Conservation (phyloP, 1,140 invertebrate genomes). For the Telenomus remus region DNA sequence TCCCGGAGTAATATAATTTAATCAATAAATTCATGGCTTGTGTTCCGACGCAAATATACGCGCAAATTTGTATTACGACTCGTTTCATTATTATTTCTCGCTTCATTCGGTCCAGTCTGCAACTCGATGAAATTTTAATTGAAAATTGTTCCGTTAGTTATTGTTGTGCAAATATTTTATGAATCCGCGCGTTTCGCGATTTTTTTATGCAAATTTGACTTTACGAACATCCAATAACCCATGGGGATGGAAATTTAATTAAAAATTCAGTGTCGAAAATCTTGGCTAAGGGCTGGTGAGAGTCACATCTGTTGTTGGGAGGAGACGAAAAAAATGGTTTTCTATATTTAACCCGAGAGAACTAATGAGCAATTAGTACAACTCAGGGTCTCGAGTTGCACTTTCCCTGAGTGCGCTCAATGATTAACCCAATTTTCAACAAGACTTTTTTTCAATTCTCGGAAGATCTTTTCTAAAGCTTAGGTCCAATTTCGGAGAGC, state of each 20-base stretch:
- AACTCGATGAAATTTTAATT: slow-evolving; percentile 1
- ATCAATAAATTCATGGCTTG: slow-evolving; percentile 27
- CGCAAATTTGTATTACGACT: slow-evolving; percentile 1
- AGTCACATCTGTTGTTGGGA: slow-evolving; percentile 1
- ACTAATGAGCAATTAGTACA: slow-evolving; percentile 36
- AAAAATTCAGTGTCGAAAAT: no score
- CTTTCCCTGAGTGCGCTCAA: not conserved
- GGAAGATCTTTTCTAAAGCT: no score
- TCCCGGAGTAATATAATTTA: slow-evolving; percentile 25
- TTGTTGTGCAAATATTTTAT: no score
- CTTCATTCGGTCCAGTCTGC: not conserved
- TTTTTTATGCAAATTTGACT: no score
- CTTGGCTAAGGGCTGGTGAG: not conserved
- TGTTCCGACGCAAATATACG: slow-evolving; percentile 1
- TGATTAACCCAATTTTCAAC: slow-evolving; percentile 16
- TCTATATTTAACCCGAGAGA: slow-evolving; percentile 22
- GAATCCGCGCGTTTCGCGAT: no score
- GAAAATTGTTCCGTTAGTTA: not conserved
- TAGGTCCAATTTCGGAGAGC: no score
- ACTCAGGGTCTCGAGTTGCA: slow-evolving; percentile 10
- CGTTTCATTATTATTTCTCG: slow-evolving; percentile 1
- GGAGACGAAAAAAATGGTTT: slow-evolving; percentile 3
- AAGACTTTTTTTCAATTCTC: no score
- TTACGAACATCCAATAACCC: no score
- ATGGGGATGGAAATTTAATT: no score